Evolutionary conservation across 2,888 invertebrate species (phyloP), one percentile per base, ranked within the genome.

Genomic region (Gastrophysa polygoni): DNA sequence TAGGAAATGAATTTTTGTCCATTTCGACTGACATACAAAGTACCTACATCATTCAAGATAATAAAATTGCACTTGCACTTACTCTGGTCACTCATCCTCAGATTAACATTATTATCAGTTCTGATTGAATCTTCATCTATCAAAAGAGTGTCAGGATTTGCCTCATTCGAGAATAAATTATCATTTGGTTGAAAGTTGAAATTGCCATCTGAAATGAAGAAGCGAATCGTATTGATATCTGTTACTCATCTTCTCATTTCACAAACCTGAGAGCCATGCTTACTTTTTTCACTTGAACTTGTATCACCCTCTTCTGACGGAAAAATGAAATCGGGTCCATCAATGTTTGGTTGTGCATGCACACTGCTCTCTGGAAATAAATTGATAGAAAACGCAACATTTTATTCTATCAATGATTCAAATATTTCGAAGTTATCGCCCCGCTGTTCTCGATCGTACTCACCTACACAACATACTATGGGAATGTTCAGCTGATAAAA

Each of bases 391-490:
- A 24, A 16, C 28, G 6, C 18, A 28, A 46, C n/a, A n/a, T n/a
- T n/a, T n/a, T 10, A 54, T 28, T 32, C 2, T 20, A 21, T 5
- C 17, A 34, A 10, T 16, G 16, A 32, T 18, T 32, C 47, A 47
- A n/a, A n/a, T n/a, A n/a, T n/a, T n/a, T n/a, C n/a, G n/a, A n/a
- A n/a, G n/a, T 52, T 50, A 28, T 38, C 34, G 8, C 28, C 7
- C 52, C 32, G n/a, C 7, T 14, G n/a, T 14, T 49, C n/a, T 49
- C n/a, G n/a, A n/a, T 49, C 24, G 20, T 61, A 63, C 56, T 61
- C 71, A 72, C 74, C 70, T 73, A 75, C 74, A 50, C 80, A 80
- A 64, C 80, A 80, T 32, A 80, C 76, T 43, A 80, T 75, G 1
- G 77, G 75, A 16, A 61, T 72, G 8, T 70, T 72, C 29, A 71